These are phyloP conservation scores for Psophia crepitans DNA, from an alignment of 2,113 vertebrate species.

Conservation along the genomic window DNA sequence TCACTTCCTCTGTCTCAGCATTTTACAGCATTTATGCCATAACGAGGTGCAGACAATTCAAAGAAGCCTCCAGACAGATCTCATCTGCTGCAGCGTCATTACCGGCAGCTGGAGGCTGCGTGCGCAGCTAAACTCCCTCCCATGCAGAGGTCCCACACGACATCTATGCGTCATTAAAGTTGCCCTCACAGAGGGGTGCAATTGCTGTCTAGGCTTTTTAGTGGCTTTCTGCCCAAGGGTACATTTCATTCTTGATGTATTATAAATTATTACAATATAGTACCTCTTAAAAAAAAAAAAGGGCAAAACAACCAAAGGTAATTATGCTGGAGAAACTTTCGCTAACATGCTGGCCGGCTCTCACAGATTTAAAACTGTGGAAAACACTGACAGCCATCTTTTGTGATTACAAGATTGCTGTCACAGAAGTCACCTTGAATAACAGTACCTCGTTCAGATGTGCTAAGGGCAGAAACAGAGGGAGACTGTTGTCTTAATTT, in stretches of 20 bases:
- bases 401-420: background rate
- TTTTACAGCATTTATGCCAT: background rate
- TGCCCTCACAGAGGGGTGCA: background rate
- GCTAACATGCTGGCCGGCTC: background rate
- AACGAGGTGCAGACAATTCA: background rate
- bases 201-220: background rate
- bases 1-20: background rate
- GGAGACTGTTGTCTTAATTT: background rate
- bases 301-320: background rate
- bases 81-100: background rate
- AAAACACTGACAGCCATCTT: conserved; percentile 9
- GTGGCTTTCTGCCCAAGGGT: background rate
- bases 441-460: background rate
- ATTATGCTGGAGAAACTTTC: background rate
- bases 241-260: background rate
- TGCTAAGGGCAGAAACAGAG: background rate
- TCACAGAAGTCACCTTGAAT: conserved; percentile 20
- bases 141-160: background rate
- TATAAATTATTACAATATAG: background rate
- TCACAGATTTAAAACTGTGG: background rate
- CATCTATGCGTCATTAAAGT: background rate
- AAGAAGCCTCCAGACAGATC: background rate
- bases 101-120: background rate
- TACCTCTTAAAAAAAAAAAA: background rate
- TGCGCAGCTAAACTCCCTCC: background rate